Evolutionary conservation across 2,888 invertebrate genomes (phyloP).

Genomic region (Meiosimyza platycephala): DNA sequence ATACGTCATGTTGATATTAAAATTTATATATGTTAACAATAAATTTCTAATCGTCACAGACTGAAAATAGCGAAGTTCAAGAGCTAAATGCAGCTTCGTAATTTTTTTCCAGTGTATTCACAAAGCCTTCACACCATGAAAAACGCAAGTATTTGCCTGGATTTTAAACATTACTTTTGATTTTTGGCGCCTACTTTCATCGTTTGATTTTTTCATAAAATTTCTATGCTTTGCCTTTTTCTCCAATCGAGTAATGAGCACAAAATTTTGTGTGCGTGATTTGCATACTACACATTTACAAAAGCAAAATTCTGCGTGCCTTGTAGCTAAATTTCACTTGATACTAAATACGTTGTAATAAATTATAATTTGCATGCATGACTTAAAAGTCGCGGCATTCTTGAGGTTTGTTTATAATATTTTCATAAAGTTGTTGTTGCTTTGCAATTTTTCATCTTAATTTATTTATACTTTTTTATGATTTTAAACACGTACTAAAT

Average conservation of each 20-base stretch:
- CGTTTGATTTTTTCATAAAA: neutral
- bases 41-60: too few relatives aligned
- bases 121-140: neutral
- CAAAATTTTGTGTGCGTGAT: constrained; percentile 20
- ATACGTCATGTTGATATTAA: too few relatives aligned
- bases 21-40: too few relatives aligned
- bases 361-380: constrained; percentile 29
- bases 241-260: neutral
- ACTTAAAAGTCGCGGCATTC: neutral
- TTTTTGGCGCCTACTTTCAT: neutral
- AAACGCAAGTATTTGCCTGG: neutral
- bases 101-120: neutral
- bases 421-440: too few relatives aligned
- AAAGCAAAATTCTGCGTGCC: neutral
- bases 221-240: neutral
- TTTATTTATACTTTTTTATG: neutral
- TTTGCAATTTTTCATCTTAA: neutral
- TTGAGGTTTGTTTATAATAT: neutral
- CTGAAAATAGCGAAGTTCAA: too few relatives aligned
- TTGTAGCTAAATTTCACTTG: constrained; percentile 2
- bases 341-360: constrained; percentile 11
- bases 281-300: neutral
- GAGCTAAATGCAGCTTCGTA: neutral
- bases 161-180: neutral
- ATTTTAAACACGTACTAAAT: neutral